Evolutionary conservation across 2,888 invertebrate genomes (phyloP).

Genomic region (Lycocerus yunnanus): DNA sequence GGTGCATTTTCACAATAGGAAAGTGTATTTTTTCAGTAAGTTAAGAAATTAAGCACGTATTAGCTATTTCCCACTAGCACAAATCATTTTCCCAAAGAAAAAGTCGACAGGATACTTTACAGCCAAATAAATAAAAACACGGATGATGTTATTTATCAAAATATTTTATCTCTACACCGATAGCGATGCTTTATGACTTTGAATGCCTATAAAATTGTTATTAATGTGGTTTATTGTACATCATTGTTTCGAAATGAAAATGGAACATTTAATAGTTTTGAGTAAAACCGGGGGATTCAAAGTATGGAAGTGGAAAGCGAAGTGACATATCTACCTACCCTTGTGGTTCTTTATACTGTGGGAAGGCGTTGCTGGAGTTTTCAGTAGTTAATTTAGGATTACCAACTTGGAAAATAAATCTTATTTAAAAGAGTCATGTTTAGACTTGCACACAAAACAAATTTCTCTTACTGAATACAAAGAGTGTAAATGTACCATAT

Average conservation of each 20-base stretch:
- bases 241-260: background rate
- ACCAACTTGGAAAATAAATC: background rate
- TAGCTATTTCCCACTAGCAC: background rate
- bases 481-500: background rate
- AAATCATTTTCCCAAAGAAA: background rate
- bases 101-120: background rate
- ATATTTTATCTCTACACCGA: background rate
- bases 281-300: background rate
- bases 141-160: background rate
- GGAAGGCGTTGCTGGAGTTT: background rate
- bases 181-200: background rate
- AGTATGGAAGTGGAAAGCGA: background rate
- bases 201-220: background rate
- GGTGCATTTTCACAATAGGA: background rate
- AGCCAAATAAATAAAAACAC: background rate
- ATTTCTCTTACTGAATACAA: background rate
- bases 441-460: background rate
- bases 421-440: background rate
- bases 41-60: background rate
- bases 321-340: background rate
- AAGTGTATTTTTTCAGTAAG: background rate
- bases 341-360: background rate
- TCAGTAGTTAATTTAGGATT: background rate
- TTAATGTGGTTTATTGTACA: background rate
- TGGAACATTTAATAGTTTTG: background rate